Percentiles rank a stretch among this genome's conserved stretches.
Evolutionary conservation across 2,113 vertebrate genomes (phyloP).

Genomic region (Semicossyphus pulcher): DNA sequence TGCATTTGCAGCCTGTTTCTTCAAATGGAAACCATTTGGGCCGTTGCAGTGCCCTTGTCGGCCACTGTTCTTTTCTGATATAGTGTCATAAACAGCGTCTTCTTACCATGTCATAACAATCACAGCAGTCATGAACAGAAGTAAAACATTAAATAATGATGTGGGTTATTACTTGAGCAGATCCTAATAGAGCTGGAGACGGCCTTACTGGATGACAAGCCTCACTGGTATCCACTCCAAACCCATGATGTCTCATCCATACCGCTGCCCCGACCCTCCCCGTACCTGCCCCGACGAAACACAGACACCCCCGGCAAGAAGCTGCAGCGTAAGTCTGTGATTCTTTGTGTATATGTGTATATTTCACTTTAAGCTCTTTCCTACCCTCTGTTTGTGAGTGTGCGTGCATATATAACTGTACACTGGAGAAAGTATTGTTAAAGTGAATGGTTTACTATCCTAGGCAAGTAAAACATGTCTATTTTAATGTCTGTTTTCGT

Average conservation of each 20-base stretch:
- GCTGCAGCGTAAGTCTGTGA: constrained; percentile 92
- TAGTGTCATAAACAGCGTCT: not conserved
- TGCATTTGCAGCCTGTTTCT: too few relatives aligned
- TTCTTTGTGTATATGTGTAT: not conserved
- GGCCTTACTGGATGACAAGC: constrained; percentile 96
- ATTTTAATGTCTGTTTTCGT: constrained; percentile 41
- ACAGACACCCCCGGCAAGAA: constrained; percentile 92
- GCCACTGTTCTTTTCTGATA: too few relatives aligned
- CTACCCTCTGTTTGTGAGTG: constrained; percentile 21
- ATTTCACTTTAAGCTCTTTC: not conserved
- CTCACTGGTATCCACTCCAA: constrained; percentile 98
- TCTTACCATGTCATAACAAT: too few relatives aligned
- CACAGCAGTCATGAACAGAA: not conserved
- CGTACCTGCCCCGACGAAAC: constrained; percentile 93
- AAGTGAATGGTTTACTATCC: not conserved
- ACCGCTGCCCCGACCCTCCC: constrained; percentile 96
- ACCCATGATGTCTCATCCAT: constrained; percentile 97
- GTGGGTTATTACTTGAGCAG: constrained; percentile 72
- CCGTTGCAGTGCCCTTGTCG: too few relatives aligned
- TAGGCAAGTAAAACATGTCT: constrained; percentile 2
- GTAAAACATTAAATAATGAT: not conserved
- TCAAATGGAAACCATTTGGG: too few relatives aligned
- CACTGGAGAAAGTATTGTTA: not conserved
- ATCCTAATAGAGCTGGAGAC: constrained; percentile 98
- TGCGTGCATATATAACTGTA: not conserved